Base-by-base conservation (phyloP, 1,140 invertebrate genomes). In the Drosophila bipectinata region DNA sequence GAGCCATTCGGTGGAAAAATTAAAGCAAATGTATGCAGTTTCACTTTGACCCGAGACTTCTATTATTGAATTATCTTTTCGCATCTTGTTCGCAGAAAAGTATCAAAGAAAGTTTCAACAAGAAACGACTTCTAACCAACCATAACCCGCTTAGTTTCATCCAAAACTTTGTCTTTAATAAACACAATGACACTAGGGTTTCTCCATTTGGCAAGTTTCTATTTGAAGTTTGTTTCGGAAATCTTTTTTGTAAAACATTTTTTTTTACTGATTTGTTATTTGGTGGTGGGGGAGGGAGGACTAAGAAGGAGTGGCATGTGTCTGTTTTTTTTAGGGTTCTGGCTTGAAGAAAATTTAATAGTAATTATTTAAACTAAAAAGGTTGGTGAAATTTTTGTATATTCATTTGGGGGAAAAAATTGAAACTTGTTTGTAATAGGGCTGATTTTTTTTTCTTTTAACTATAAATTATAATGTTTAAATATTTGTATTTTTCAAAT, bases 61-160 rank as follows among this genome's bases (percentile, higher is more conserved):
- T 47, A n/a, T 37, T 37, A 62, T 62, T 62, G 59, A 62, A 62
- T 62, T 62, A 62, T 62, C 51, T 30, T 24, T 47, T 47, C 6
- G 32, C 5, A 10, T 32, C 12, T 34, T n/a, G 3, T 9, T 12
- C 0, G 34, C 12, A 4, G 21, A 24, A 53, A 62, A 47, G 44
- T 18, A 21, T 18, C 44, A 7, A 18, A 14, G 8, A 18, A 45
- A 41, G 39, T 41, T 41, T 45, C 41, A 4, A 15, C n/a, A 18
- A 7, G n/a, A 6, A 34, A 18, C 39, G 12, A 37, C 34, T 44
- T 32, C 67, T 28, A 56, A 67, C 66, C 51, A 54, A 44, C 58
- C 63, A n/a, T 44, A 21, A 21, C 15, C 9, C 51, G 44, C 62
- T 55, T 48, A 69, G 51, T 69, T 56, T 48, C 6, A 10, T 28